Conservation (phyloP, 2,113 vertebrate species). For the Tragelaphus buxtoni region DNA sequence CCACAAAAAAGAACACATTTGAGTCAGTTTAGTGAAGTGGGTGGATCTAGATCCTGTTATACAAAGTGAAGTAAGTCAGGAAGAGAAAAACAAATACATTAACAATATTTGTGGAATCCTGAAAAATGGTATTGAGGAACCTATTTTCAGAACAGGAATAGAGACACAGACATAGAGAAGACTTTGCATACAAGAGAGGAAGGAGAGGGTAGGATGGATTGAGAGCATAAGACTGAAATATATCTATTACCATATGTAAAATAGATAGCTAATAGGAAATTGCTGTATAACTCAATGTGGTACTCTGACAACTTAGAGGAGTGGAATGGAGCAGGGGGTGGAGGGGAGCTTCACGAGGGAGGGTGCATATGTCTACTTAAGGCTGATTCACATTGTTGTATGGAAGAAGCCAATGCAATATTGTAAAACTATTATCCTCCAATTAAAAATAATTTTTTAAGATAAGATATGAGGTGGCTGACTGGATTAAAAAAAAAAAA, state of each 20-base stretch:
- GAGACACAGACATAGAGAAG: not conserved
- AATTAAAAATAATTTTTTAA: not conserved
- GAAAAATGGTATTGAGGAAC: not conserved
- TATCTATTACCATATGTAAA: not conserved
- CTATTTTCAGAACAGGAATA: not conserved
- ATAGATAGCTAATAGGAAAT: not conserved
- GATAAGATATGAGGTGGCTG: not conserved
- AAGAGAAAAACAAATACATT: not conserved
- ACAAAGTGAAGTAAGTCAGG: not conserved
- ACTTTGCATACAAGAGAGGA: not conserved
- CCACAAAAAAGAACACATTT: not conserved
- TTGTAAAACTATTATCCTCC: not conserved
- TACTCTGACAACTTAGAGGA: not conserved
- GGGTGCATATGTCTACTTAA: not conserved
- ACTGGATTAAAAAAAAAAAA: not conserved
- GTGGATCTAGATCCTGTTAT: not conserved
- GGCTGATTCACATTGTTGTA: not conserved
- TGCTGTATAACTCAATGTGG: not conserved
- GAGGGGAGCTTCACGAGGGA: not conserved
- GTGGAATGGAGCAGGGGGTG: not conserved
- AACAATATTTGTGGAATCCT: not conserved
- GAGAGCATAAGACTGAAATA: not conserved
- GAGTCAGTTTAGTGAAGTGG: not conserved
- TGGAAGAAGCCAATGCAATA: not conserved
- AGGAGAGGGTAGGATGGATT: not conserved